Conservation (phyloP, 2,797 vertebrate genomes). For the Cynodonichthys magdalenae region DNA sequence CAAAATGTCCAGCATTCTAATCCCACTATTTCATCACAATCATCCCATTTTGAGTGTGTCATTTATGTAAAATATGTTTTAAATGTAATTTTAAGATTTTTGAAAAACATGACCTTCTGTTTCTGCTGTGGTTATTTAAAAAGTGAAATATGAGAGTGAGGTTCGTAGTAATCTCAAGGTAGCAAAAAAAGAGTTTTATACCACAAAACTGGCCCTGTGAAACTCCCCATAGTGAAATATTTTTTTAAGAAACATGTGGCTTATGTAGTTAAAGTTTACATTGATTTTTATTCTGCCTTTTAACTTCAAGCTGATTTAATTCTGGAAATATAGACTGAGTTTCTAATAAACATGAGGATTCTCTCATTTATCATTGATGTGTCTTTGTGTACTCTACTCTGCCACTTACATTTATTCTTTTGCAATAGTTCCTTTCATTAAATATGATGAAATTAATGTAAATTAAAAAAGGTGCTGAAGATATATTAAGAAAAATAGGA, state of each 20-base stretch:
- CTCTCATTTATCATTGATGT: slow-evolving; percentile 37
- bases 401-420: neutral
- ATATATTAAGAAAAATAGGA: neutral
- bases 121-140: too few relatives aligned
- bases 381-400: neutral
- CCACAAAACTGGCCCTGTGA: too few relatives aligned
- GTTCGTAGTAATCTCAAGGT: too few relatives aligned
- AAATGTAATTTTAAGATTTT: too few relatives aligned
- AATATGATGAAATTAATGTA: neutral
- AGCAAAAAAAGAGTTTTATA: too few relatives aligned
- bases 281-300: slow-evolving; percentile 8
- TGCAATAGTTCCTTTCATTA: neutral
- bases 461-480: neutral
- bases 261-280: slow-evolving; percentile 1
- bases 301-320: neutral
- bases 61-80: too few relatives aligned
- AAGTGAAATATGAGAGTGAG: too few relatives aligned
- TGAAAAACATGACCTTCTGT: too few relatives aligned
- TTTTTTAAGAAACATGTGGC: neutral
- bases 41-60: too few relatives aligned
- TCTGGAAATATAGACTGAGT: slow-evolving; percentile 4
- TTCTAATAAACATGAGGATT: slow-evolving; percentile 13
- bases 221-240: too few relatives aligned
- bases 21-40: too few relatives aligned
- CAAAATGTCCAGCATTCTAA: too few relatives aligned